Evolutionary conservation across 1,140 invertebrate genomes (phyloP).

Genomic region (Araneus ventricosus): DNA sequence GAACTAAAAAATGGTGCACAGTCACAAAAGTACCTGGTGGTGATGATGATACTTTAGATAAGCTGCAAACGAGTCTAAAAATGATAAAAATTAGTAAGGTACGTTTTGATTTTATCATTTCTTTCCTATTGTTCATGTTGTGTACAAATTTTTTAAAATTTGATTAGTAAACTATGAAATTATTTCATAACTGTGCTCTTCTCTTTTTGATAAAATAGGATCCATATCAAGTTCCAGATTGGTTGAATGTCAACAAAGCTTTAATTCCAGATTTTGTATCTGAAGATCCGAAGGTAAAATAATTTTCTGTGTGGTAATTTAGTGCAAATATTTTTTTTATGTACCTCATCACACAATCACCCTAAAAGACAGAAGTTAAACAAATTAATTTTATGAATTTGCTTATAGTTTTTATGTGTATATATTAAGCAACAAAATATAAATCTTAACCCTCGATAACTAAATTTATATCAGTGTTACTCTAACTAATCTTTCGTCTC

Average conservation of each 20-base stretch:
- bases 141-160: background rate
- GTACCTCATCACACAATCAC: no score
- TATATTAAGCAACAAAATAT: no score
- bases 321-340: no score
- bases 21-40: conserved; percentile 87
- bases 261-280: conserved; percentile 94
- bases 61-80: conserved; percentile 87
- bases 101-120: conserved; percentile 41
- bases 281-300: conserved; percentile 86
- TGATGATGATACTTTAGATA: conserved; percentile 90
- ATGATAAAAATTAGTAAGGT: conserved; percentile 90
- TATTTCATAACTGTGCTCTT: background rate
- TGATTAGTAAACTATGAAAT: no score
- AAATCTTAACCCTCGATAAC: no score
- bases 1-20: conserved; percentile 81
- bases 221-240: conserved; percentile 85
- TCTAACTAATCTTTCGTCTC: no score
- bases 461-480: no score
- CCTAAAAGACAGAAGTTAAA: no score
- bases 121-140: conserved; percentile 68
- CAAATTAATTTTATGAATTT: no score
- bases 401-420: no score
- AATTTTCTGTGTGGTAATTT: conserved; percentile 17
- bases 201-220: conserved; percentile 80
- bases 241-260: conserved; percentile 90